phyloP scores from a whole-genome alignment of 2,888 invertebrate genomes.

The Erebia epiphron region DNA sequence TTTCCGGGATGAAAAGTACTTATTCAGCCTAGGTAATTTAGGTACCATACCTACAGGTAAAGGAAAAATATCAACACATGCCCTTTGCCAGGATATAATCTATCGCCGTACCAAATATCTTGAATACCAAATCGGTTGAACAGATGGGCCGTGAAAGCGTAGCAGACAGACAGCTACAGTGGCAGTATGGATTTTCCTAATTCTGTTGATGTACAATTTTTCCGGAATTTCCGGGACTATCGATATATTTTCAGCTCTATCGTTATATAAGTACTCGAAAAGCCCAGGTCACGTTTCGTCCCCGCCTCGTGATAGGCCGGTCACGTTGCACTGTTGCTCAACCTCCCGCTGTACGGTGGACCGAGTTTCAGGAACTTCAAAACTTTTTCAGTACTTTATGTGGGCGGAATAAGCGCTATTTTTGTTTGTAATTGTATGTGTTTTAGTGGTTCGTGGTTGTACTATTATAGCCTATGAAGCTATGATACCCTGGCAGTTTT shows the following conservation, averaged over 20 bases:
- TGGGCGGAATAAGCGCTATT: slow-evolving; percentile 11
- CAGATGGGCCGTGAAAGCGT: too few relatives aligned
- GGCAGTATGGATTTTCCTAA: background rate
- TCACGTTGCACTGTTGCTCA: slow-evolving; percentile 32
- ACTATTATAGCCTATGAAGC: background rate
- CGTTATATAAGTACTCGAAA: slow-evolving; percentile 4
- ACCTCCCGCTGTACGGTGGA: slow-evolving; percentile 12
- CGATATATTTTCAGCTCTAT: background rate
- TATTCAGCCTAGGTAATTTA: too few relatives aligned
- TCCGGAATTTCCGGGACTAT: background rate
- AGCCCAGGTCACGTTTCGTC: slow-evolving; percentile 26
- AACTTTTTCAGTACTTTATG: slow-evolving; percentile 2
- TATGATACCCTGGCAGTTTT: background rate
- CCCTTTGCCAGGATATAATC: too few relatives aligned
- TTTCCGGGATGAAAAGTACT: too few relatives aligned
- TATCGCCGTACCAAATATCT: too few relatives aligned
- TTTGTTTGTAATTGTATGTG: background rate
- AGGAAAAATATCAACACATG: too few relatives aligned
- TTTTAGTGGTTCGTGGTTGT: background rate
- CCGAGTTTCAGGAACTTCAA: slow-evolving; percentile 2
- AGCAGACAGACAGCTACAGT: too few relatives aligned
- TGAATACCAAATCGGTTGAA: too few relatives aligned
- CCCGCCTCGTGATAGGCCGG: slow-evolving; percentile 26
- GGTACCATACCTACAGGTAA: too few relatives aligned
- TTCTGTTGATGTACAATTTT: background rate